Base-by-base conservation (phyloP, 1,140 invertebrate genomes). In the Idris sp. region DNA sequence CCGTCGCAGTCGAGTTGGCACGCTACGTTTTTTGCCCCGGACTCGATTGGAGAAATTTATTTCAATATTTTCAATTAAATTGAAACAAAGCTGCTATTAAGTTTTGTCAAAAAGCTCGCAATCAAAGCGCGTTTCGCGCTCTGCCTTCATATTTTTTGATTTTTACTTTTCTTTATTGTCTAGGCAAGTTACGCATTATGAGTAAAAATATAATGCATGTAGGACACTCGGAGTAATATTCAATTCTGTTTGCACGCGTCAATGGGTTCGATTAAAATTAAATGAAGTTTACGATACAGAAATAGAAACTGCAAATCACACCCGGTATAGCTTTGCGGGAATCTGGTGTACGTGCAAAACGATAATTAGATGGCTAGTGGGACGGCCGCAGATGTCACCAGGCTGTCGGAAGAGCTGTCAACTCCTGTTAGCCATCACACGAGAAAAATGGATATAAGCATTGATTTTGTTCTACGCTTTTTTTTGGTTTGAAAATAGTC, bases 11-110 rank as follows among this genome's bases (percentile, higher is more conserved):
- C 58, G 74, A 65, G 35, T 72, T 71, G 36, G 3, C 68, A 2
- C 44, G 38, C 33, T 28, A 18, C 40, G 13, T 59, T 54, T 58
- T 49, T 65, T 14, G 26, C 14, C 38, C 15, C 19, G 51, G 53
- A 81, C 80, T 81, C n/a, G n/a, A 81, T 85, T 84, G 81, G 80
- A n/a, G 82, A 83, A 83, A 85, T 86, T 86, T 85, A 87, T 87
- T 87, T 83, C 86, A 85, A 87, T 87, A 87, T 87, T 87, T 87
- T 87, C 85, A 86, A 86, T 87, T 87, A 87, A 87, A 85, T 78
- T 83, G 82, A 74, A 72, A 87, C 86, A 87, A 87, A 83, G 82
- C 74, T 19, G 53, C 49, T 40, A 35, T 44, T 35, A 31, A 10
- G 76, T 80, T 83, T 78, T 75, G 19, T 18, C 22, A 16, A 61